Percentiles rank a stretch among this genome's conserved stretches.
Conservation (phyloP, 2,888 invertebrate genomes). For the Volucella inflata region DNA sequence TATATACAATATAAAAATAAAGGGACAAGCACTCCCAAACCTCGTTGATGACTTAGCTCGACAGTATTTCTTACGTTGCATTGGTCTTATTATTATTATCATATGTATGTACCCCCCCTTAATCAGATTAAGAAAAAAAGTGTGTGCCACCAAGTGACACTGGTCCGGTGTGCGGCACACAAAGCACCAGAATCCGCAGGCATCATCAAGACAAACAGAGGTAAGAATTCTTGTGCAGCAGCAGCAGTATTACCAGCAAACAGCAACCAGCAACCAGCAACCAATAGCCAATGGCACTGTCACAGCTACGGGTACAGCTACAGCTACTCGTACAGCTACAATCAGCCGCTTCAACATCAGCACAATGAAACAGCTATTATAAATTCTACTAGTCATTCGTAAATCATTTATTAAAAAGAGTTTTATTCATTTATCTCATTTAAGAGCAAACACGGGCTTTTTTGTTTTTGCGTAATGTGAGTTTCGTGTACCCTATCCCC, state of each 20-base stretch:
- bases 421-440: conserved; percentile 70
- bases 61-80: conserved; percentile 41
- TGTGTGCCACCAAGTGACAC: conserved; percentile 70
- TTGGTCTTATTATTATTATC: conserved; percentile 55
- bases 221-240: conserved; percentile 35
- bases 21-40: neutral
- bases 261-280: neutral
- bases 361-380: conserved; percentile 59
- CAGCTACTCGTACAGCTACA: conserved; percentile 7
- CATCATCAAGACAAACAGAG: conserved; percentile 33
- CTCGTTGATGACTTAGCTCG: conserved; percentile 38
- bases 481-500: conserved; percentile 5
- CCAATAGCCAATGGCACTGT: conserved; percentile 9
- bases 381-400: conserved; percentile 74
- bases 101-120: conserved; percentile 53
- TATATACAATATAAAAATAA: neutral
- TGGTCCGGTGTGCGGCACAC: conserved; percentile 50
- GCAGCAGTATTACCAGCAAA: conserved; percentile 16
- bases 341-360: conserved; percentile 30
- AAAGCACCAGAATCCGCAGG: conserved; percentile 52
- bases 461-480: conserved; percentile 14
- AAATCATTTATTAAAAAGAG: conserved; percentile 74
- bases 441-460: conserved; percentile 43
- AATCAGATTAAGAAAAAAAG: conserved; percentile 70
- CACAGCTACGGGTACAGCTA: conserved; percentile 8